These are phyloP conservation scores for Mesopsocus fuscifrons DNA, from an alignment of 2,888 invertebrate genomes.

Conservation along the genomic window DNA sequence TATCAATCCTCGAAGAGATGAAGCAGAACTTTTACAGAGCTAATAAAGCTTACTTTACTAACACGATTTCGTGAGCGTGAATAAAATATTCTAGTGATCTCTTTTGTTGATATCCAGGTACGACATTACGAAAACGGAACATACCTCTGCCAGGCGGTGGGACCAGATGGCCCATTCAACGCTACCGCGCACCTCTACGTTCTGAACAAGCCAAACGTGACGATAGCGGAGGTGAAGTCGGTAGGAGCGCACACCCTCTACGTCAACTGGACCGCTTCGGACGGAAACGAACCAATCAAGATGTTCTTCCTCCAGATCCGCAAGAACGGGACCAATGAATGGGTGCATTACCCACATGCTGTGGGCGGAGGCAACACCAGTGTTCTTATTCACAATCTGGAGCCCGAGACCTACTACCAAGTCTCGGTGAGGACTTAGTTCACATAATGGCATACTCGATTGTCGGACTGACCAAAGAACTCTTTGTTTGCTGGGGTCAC, in stretches of 20 bases:
- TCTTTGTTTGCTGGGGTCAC: no score
- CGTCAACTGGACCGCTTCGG: slow-evolving; percentile 63
- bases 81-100: no score
- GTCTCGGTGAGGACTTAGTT: background rate
- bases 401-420: slow-evolving; percentile 41
- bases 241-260: slow-evolving; percentile 57
- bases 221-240: slow-evolving; percentile 49
- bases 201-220: slow-evolving; percentile 39
- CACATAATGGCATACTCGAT: no score
- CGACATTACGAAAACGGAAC: slow-evolving; percentile 53
- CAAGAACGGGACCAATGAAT: slow-evolving; percentile 30
- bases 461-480: no score
- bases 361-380: slow-evolving; percentile 45
- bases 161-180: slow-evolving; percentile 27
- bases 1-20: no score
- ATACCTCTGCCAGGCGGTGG: slow-evolving; percentile 32
- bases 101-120: no score
- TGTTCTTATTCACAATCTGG: slow-evolving; percentile 44
- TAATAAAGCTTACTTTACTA: no score
- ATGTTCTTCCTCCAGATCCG: slow-evolving; percentile 34
- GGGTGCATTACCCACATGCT: slow-evolving; percentile 35
- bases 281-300: slow-evolving; percentile 49
- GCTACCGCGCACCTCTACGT: slow-evolving; percentile 34
- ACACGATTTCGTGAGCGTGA: no score
- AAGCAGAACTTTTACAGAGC: no score